Percentiles rank a stretch among this genome's conserved stretches.
Conservation (phyloP, 2,888 invertebrate species). For the Stegophylla sp. region DNA sequence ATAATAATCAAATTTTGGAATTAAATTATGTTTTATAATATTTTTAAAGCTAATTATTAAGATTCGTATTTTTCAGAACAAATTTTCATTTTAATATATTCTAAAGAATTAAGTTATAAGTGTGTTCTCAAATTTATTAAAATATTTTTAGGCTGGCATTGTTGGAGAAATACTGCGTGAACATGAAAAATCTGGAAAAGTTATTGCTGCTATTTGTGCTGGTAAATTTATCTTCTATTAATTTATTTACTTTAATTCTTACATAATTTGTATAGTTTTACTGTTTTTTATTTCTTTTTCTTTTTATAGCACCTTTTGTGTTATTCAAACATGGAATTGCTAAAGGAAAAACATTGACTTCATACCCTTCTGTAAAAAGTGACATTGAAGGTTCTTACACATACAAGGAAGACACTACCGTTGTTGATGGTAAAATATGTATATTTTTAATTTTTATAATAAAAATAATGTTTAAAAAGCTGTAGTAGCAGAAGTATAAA, state of each 20-base stretch:
- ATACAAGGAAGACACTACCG: slow-evolving; percentile 74
- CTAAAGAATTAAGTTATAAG: too few species aligned
- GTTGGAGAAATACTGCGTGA: slow-evolving; percentile 81
- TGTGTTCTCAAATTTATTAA: background rate
- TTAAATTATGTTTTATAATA: too few species aligned
- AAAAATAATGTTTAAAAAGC: too few species aligned
- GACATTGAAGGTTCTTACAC: slow-evolving; percentile 71
- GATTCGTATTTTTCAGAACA: too few species aligned
- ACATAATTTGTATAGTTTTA: background rate
- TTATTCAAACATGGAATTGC: slow-evolving; percentile 83
- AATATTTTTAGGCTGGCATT: slow-evolving; percentile 69
- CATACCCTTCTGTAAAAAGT: slow-evolving; percentile 85
- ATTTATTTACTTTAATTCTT: background rate
- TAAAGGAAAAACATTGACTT: slow-evolving; percentile 82
- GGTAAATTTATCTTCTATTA: slow-evolving; percentile 66
- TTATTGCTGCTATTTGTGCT: slow-evolving; percentile 96
- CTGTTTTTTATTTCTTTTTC: too few species aligned
- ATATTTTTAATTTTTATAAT: too few species aligned
- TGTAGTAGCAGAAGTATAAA: too few species aligned
- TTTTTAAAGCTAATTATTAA: background rate
- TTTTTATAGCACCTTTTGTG: slow-evolving; percentile 78
- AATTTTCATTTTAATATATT: too few species aligned
- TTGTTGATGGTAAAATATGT: slow-evolving; percentile 69
- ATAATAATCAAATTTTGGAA: too few species aligned
- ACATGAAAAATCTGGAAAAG: slow-evolving; percentile 77